These are phyloP conservation scores for Acyrthosiphon pisum DNA, from an alignment of 1,140 invertebrate species.

Conservation along the genomic window DNA sequence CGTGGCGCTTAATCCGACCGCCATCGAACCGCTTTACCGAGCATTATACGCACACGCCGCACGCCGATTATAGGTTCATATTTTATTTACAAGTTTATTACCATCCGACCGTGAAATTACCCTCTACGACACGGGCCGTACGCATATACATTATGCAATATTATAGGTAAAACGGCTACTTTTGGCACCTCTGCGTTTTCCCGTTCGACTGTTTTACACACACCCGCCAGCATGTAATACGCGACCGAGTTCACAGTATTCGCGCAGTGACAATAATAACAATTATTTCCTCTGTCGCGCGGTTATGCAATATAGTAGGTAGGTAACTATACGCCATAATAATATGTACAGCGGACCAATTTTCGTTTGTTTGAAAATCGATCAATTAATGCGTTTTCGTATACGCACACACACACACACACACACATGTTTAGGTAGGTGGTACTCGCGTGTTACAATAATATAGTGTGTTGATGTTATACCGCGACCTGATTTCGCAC, in stretches of 20 bases:
- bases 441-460: not conserved
- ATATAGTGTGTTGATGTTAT: not conserved
- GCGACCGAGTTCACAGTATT: not conserved
- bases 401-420: not conserved
- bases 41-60: not conserved
- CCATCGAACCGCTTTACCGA: not conserved
- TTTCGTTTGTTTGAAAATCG: not conserved
- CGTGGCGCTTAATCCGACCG: not conserved
- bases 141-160: not conserved
- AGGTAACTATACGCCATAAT: not conserved
- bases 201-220: not conserved
- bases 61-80: not conserved
- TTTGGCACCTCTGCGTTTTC: not conserved
- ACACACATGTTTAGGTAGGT: not conserved
- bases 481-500: not conserved
- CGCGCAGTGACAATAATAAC: not conserved
- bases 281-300: not conserved
- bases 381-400: not conserved
- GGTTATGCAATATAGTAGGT: not conserved
- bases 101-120: not conserved
- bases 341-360: not conserved
- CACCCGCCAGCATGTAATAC: no score
- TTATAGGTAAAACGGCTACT: not conserved
- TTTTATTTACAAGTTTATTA: not conserved
- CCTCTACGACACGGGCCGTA: not conserved